phyloP scores from a whole-genome alignment of 2,113 vertebrate genomes.

The Tringa solitaria region DNA sequence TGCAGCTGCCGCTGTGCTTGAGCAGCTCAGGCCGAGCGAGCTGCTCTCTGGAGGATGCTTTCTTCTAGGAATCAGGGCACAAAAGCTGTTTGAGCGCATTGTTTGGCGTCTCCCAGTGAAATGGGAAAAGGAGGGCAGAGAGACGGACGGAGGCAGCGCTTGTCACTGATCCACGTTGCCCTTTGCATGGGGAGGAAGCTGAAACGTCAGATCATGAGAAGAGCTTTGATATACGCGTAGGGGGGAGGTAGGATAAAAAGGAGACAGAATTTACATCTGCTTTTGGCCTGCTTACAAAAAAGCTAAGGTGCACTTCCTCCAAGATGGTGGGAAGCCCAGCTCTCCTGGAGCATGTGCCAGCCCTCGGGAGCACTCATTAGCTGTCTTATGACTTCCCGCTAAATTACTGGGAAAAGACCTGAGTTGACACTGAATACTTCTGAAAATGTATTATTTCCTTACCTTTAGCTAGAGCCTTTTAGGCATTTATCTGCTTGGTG shows the following conservation, averaged over 20 bases:
- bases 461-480: neutral
- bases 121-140: neutral
- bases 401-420: neutral
- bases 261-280: neutral
- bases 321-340: neutral
- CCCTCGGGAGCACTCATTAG: neutral
- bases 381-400: neutral
- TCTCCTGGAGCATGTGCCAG: neutral
- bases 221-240: neutral
- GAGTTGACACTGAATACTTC: neutral
- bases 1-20: constrained; percentile 34
- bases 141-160: neutral
- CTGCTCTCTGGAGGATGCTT: constrained; percentile 9
- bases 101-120: neutral
- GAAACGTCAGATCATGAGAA: neutral
- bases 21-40: neutral
- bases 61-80: constrained; percentile 49
- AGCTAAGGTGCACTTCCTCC: neutral
- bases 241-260: neutral
- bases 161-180: neutral
- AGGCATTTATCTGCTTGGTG: neutral
- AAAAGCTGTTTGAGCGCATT: neutral
- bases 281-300: neutral
- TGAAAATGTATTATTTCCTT: neutral
- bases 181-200: neutral